Percentiles rank a stretch among this genome's conserved stretches.
Conservation (phyloP, 2,113 vertebrate species). For the Casuarius casuarius region DNA sequence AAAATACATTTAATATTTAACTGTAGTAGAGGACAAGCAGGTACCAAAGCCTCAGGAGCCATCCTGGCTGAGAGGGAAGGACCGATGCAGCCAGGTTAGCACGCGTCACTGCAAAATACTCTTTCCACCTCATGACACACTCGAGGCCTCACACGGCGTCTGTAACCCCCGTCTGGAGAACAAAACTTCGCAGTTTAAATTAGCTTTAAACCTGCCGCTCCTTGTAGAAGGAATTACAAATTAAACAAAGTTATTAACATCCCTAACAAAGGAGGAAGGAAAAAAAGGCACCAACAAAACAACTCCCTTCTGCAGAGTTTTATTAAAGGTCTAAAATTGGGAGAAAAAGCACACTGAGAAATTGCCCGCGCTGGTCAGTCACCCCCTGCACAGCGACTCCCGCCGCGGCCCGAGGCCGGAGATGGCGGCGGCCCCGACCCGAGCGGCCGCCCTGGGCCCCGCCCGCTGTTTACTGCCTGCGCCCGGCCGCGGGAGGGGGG, state of each 20-base stretch:
- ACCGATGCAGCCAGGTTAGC: too few relatives aligned
- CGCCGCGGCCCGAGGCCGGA: neutral
- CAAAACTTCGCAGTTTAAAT: accelerated
- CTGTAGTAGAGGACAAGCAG: neutral
- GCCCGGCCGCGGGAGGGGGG: too few relatives aligned
- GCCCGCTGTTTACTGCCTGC: too few relatives aligned
- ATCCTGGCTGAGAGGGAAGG: neutral
- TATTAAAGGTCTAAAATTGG: neutral
- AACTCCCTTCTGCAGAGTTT: neutral
- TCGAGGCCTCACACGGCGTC: neutral
- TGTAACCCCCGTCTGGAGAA: accelerated
- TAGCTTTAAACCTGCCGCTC: neutral
- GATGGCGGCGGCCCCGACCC: too few relatives aligned
- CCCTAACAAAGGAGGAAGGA: neutral
- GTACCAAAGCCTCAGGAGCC: neutral
- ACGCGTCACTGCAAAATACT: neutral
- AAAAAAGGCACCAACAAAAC: neutral
- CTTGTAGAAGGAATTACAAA: neutral
- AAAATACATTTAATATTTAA: neutral
- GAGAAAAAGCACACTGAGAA: neutral
- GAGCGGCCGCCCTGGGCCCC: too few relatives aligned
- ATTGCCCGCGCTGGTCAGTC: neutral
- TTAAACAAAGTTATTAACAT: neutral
- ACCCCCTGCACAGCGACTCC: neutral
- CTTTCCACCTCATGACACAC: neutral